Percentiles rank a stretch among this genome's conserved stretches.
These are phyloP conservation scores for Epiblema foenella DNA, from an alignment of 2,888 invertebrate genomes.

Conservation along the genomic window DNA sequence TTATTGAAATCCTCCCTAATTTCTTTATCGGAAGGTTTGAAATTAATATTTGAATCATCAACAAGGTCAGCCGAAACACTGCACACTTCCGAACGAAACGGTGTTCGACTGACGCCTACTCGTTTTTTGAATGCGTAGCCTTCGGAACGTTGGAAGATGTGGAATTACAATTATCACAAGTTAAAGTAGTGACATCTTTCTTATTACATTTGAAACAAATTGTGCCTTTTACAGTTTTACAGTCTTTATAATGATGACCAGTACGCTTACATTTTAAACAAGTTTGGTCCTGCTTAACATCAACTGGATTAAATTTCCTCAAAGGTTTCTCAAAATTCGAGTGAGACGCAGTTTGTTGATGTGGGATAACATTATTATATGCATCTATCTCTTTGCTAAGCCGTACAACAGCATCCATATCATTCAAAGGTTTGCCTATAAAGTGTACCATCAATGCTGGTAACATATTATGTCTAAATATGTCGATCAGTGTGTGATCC, in stretches of 20 bases:
- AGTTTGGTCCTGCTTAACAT: background rate
- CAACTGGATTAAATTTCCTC: background rate
- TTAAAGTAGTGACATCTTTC: background rate
- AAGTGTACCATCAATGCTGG: slow-evolving; percentile 1
- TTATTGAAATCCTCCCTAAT: background rate
- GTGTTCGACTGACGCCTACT: slow-evolving; percentile 18
- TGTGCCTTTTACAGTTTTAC: background rate
- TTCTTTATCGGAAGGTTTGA: background rate
- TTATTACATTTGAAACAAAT: slow-evolving; percentile 22
- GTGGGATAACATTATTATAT: background rate
- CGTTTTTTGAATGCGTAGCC: slow-evolving; percentile 11
- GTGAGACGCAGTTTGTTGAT: background rate
- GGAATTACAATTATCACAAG: background rate
- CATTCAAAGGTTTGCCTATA: background rate
- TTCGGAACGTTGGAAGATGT: background rate
- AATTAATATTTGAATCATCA: background rate
- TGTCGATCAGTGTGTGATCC: background rate
- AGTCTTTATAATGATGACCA: slow-evolving; percentile 16
- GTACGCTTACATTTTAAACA: background rate
- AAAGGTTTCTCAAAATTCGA: background rate
- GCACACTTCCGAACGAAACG: slow-evolving; percentile 1
- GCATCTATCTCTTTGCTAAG: slow-evolving; percentile 18
- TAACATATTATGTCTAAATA: slow-evolving; percentile 24
- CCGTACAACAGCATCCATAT: background rate
- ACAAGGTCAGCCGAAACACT: slow-evolving; percentile 7